These are phyloP conservation scores for Oreochromis spilurus DNA, from an alignment of 2,113 vertebrate genomes.

Conservation along the genomic window DNA sequence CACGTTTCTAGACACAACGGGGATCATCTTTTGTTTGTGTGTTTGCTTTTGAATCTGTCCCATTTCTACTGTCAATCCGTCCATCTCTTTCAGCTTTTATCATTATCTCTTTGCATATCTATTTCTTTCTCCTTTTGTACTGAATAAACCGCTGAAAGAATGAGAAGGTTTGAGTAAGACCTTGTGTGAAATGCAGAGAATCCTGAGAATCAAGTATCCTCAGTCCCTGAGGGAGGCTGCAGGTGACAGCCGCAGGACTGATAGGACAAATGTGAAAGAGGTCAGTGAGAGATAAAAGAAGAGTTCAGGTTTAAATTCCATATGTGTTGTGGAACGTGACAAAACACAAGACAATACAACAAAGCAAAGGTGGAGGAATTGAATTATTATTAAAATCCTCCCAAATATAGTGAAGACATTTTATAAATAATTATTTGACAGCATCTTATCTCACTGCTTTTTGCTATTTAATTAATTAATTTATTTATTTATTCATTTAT, in stretches of 20 bases:
- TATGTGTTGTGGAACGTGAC: not conserved
- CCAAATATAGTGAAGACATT: not conserved
- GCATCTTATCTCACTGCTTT: not conserved
- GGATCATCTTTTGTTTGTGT: not conserved
- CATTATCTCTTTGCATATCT: not conserved
- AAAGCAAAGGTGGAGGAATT: not conserved
- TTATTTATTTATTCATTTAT: fast-evolving
- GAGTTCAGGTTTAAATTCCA: not conserved
- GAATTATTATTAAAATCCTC: too few relatives aligned
- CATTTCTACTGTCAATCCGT: not conserved
- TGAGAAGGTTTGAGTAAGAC: not conserved
- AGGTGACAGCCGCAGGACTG: not conserved
- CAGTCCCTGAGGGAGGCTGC: not conserved
- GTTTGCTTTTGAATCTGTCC: not conserved
- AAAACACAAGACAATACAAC: not conserved
- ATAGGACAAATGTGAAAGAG: not conserved
- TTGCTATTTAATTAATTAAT: fast-evolving
- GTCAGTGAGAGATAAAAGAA: not conserved
- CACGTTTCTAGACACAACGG: not conserved
- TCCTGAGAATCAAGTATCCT: not conserved
- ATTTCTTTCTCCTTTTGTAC: not conserved
- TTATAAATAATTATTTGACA: not conserved
- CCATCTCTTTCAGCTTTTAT: not conserved
- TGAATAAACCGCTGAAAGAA: not conserved
- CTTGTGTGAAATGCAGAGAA: not conserved